phyloP scores from a whole-genome alignment of 2,113 vertebrate species.

The Siniperca chuatsi region DNA sequence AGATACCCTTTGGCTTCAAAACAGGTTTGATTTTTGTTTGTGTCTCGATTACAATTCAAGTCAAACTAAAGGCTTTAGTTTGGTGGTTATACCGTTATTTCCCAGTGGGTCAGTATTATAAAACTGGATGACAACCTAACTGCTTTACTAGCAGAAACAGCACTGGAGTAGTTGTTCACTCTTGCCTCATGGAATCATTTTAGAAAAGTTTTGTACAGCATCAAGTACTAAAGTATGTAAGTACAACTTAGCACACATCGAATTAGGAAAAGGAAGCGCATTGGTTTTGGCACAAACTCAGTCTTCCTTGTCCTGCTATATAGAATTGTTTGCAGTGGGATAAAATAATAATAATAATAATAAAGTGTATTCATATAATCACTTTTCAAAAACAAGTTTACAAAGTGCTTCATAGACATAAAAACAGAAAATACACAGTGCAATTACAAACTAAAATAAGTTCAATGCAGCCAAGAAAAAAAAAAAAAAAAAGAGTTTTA shows the following conservation, averaged over 20 bases:
- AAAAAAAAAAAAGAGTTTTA: no score
- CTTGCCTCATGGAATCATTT: not conserved
- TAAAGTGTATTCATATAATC: no score
- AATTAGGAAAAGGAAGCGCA: not conserved
- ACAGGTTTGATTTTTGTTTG: not conserved
- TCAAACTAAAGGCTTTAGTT: not conserved
- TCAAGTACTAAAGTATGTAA: not conserved
- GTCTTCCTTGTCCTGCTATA: not conserved
- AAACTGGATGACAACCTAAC: not conserved
- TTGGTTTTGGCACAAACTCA: not conserved
- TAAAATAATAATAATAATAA: no score
- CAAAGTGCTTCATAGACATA: no score
- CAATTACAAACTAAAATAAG: no score
- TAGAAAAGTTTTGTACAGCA: no score
- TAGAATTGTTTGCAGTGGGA: no score
- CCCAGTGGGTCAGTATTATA: not conserved
- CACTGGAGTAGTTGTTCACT: not conserved
- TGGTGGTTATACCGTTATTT: not conserved
- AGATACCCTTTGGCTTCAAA: not conserved
- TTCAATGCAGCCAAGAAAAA: no score
- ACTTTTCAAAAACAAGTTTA: no score
- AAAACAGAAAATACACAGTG: no score
- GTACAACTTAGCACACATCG: not conserved
- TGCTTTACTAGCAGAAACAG: not conserved
- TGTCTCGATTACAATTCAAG: not conserved